A percentile compares a stretch with the other conserved stretches of the same genome.
Conservation (phyloP, 2,888 invertebrate genomes). For the Acleris laterana region DNA sequence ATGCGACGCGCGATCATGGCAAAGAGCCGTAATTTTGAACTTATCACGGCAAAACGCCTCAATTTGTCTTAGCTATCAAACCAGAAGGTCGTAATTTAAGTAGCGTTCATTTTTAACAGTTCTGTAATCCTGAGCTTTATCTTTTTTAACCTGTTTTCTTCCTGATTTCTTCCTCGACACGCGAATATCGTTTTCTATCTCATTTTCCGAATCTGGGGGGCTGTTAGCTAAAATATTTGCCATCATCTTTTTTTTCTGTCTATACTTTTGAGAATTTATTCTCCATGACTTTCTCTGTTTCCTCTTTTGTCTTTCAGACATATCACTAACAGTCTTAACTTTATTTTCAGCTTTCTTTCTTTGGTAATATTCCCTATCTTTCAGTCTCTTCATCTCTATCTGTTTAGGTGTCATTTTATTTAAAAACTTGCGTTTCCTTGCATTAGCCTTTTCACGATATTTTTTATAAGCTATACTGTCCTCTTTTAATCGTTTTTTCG, state of each 20-base stretch:
- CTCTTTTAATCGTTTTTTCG: not conserved
- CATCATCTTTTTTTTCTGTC: conserved; percentile 21
- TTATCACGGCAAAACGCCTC: too few species aligned
- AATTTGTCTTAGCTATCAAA: too few species aligned
- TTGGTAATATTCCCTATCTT: conserved; percentile 15
- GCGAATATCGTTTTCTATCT: conserved; percentile 18
- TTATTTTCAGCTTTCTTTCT: conserved; percentile 35
- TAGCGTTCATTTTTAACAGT: conserved; percentile 28
- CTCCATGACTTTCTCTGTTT: conserved; percentile 24
- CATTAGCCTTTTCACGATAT: conserved; percentile 26
- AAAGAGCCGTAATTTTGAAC: too few species aligned
- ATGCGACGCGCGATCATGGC: too few species aligned
- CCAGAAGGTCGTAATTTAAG: too few species aligned
- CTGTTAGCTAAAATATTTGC: conserved; percentile 10
- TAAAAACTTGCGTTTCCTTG: conserved; percentile 36
- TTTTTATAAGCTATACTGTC: conserved; percentile 6
- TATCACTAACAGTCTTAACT: conserved; percentile 14
- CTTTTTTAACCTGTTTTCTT: conserved; percentile 17
- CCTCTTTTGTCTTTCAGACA: conserved; percentile 28
- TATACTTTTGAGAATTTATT: conserved; percentile 23
- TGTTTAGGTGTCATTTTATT: conserved; percentile 34
- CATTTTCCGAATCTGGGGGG: conserved; percentile 19
- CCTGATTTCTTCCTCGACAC: conserved; percentile 12
- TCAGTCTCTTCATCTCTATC: conserved; percentile 29
- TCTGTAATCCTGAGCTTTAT: conserved; percentile 27